phyloP scores from a whole-genome alignment of 2,113 vertebrate species.

The Murina feae region DNA sequence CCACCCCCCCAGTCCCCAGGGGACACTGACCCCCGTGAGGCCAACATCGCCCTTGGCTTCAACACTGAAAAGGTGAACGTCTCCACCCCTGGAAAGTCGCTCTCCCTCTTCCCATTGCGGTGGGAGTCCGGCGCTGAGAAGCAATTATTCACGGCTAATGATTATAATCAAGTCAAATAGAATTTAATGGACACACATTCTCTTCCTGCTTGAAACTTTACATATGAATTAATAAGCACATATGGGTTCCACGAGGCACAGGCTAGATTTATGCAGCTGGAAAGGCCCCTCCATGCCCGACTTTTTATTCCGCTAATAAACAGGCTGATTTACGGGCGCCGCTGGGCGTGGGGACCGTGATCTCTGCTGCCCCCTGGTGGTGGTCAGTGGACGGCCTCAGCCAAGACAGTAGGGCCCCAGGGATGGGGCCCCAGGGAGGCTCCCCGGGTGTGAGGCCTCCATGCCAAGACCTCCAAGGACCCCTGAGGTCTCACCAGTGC shows the following conservation, averaged over 20 bases:
- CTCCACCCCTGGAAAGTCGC: slow-evolving; percentile 49
- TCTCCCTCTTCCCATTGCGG: slow-evolving; percentile 52
- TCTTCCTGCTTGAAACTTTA: slow-evolving; percentile 77
- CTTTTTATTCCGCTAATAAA: slow-evolving; percentile 77
- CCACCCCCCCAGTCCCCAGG: background rate
- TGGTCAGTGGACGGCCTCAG: background rate
- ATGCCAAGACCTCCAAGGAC: background rate
- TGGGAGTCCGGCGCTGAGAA: slow-evolving; percentile 53
- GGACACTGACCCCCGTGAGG: background rate
- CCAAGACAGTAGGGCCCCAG: background rate
- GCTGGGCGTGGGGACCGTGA: background rate
- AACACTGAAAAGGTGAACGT: slow-evolving; percentile 35
- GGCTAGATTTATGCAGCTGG: slow-evolving; percentile 76
- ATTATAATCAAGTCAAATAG: slow-evolving; percentile 78
- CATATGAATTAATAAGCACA: slow-evolving; percentile 83
- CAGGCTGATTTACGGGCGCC: slow-evolving; percentile 66
- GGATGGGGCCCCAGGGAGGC: background rate
- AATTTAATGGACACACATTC: slow-evolving; percentile 80
- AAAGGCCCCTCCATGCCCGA: slow-evolving; percentile 67
- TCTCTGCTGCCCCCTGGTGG: slow-evolving; percentile 68
- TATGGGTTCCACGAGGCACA: slow-evolving; percentile 77
- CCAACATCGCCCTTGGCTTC: slow-evolving; percentile 24
- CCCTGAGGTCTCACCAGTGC: background rate
- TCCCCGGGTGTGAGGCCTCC: background rate
- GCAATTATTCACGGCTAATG: slow-evolving; percentile 79